Evolutionary conservation across 1,140 invertebrate species (phyloP).

Genomic region (Tetramorium parvispinum): DNA sequence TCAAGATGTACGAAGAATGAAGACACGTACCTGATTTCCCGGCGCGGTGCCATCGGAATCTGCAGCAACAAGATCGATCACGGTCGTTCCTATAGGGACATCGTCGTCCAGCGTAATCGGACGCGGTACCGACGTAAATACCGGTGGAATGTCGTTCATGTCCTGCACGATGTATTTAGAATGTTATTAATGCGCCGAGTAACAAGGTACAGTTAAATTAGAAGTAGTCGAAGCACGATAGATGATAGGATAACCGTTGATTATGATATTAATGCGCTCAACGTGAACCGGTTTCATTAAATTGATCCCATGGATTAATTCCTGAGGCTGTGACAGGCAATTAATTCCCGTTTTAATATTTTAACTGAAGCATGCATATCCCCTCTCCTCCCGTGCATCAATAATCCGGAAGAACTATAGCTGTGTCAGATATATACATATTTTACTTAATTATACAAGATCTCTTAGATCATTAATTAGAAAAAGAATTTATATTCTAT

Average conservation of each 20-base stretch:
- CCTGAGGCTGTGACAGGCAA: not conserved
- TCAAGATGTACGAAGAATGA: not conserved
- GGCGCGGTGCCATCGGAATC: conserved; percentile 94
- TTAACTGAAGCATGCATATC: not conserved
- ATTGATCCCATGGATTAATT: conserved; percentile 33
- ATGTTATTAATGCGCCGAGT: conserved; percentile 15
- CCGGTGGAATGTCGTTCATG: conserved; percentile 93
- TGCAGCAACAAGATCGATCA: conserved; percentile 91
- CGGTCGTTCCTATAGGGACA: conserved; percentile 91
- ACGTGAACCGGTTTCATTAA: conserved; percentile 19
- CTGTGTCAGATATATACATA: not conserved
- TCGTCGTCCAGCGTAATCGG: conserved; percentile 94
- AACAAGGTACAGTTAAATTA: conserved; percentile 24
- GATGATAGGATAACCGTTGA: conserved; percentile 1
- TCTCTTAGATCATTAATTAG: not conserved
- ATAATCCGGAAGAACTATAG: not conserved
- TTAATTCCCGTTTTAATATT: conserved; percentile 33
- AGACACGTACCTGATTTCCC: conserved; percentile 89
- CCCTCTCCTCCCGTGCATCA: no score
- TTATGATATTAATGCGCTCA: conserved; percentile 24
- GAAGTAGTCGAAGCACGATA: conserved; percentile 10
- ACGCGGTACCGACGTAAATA: conserved; percentile 92
- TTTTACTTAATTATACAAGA: not conserved
- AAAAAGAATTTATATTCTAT: not conserved
- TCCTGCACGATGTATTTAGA: conserved; percentile 84